phyloP scores from a whole-genome alignment of 2,797 vertebrate genomes.

The Alca torda region DNA sequence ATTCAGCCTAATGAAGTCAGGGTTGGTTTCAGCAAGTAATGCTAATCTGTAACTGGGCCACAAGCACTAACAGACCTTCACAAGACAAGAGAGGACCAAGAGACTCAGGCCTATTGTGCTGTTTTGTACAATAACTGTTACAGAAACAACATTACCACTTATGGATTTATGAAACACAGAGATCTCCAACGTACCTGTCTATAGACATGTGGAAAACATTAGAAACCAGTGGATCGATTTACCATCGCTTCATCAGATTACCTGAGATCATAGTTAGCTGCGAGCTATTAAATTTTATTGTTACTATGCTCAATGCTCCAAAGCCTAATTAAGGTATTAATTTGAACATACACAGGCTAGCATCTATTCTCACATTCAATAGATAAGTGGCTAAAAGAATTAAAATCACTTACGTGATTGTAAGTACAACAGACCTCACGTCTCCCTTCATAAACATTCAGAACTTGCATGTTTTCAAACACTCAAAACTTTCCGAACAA shows the following conservation, averaged over 20 bases:
- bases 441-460: conserved; percentile 4
- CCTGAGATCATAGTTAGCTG: background rate
- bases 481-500: background rate
- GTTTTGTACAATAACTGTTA: background rate
- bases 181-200: background rate
- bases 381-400: conserved; percentile 20
- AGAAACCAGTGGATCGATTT: background rate
- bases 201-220: background rate
- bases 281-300: background rate
- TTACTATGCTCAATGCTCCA: background rate
- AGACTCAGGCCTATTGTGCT: background rate
- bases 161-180: background rate
- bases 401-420: background rate
- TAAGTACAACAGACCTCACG: background rate
- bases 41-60: background rate
- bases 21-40: background rate
- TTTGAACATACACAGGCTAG: background rate
- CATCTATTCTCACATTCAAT: conserved; percentile 25
- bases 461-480: background rate
- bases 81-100: background rate
- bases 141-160: background rate
- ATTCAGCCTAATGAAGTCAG: background rate
- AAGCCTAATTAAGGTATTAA: conserved; percentile 20
- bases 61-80: background rate
- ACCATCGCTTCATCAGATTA: background rate